Base-by-base conservation (phyloP, 1,140 invertebrate species). In the Maniola jurtina region DNA sequence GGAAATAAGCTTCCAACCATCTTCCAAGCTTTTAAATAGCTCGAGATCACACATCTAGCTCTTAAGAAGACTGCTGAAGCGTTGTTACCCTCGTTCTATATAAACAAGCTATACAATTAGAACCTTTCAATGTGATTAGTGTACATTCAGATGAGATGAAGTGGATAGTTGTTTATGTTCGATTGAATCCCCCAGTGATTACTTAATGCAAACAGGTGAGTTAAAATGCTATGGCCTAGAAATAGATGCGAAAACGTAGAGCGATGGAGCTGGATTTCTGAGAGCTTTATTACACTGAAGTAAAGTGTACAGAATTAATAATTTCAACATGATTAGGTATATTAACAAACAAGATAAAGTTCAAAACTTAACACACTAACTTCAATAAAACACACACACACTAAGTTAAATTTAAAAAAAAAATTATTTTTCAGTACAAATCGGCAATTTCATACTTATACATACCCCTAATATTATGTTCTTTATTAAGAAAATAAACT, bases 91-190 rank as follows among this genome's bases (percentile, higher is more conserved):
- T 25, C 25, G 25, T 25, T 25, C 25, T 25, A 25, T 25, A 25
- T 25, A 25, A 25, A 25, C 25, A 25, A 25, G 25, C 25, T 56
- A 52, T 64, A 64, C 55, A 66, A 66, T 66, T 66, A 66, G 52
- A 66, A 67, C 59, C 65, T 67, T 67, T 67, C 42, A 67, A 57
- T 42, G 40, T 67, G 65, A 67, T 67, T 67, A 61, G 54, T 61
- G 40, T 15, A 61, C 59, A 62, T 67, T 25, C 48, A 66, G 25
- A 57, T 15, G 54, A 58, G 65, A 50, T 57, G 52, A 55, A 55
- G 6, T 13, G 48, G 14, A 50, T 54, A 50, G 35, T 16, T 62
- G 34, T 40, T 62, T 52, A 34, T 33, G 35, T 61, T 61, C 34
- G 45, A 61, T 61, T 35, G 45, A 34, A 52, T 34, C 52, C 16